Evolutionary conservation across 2,888 invertebrate species (phyloP).

Genomic region (Biston betularia): DNA sequence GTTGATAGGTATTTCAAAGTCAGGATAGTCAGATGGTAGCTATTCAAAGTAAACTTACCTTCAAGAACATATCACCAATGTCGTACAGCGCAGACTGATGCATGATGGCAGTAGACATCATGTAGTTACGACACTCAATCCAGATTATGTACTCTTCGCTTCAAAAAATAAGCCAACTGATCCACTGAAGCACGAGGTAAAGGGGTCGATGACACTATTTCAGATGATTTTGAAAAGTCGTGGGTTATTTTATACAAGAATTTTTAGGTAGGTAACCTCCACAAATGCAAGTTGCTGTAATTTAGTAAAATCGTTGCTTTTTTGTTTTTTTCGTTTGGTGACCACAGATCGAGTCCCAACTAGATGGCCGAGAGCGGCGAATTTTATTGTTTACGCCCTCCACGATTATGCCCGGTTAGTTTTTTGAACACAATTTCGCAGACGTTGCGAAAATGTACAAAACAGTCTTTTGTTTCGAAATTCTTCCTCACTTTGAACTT

Average conservation of each 20-base stretch:
- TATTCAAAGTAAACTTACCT: constrained; percentile 82
- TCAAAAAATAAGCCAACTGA: constrained; percentile 72
- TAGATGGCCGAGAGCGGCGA: constrained; percentile 76
- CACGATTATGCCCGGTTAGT: constrained; percentile 70
- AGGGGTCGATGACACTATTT: constrained; percentile 78
- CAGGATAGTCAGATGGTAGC: background rate
- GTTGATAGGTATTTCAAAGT: background rate
- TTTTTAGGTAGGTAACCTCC: constrained; percentile 71
- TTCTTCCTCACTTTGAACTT: constrained; percentile 74
- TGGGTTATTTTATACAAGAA: constrained; percentile 73
- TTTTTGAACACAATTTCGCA: constrained; percentile 86
- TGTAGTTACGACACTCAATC: constrained; percentile 82
- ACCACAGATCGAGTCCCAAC: constrained; percentile 81
- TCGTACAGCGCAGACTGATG: constrained; percentile 90
- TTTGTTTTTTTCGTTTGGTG: constrained; percentile 80
- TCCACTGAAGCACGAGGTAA: constrained; percentile 78
- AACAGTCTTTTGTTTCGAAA: constrained; percentile 85
- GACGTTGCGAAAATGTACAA: constrained; percentile 84
- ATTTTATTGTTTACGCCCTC: constrained; percentile 67
- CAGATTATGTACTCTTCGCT: constrained; percentile 70
- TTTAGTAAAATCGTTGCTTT: constrained; percentile 70
- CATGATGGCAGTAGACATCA: constrained; percentile 93
- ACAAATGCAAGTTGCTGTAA: constrained; percentile 66
- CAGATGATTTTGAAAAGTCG: constrained; percentile 64
- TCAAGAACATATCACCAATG: constrained; percentile 90